Conservation (phyloP, 2,888 invertebrate genomes). For the Parnassius mnemosyne region DNA sequence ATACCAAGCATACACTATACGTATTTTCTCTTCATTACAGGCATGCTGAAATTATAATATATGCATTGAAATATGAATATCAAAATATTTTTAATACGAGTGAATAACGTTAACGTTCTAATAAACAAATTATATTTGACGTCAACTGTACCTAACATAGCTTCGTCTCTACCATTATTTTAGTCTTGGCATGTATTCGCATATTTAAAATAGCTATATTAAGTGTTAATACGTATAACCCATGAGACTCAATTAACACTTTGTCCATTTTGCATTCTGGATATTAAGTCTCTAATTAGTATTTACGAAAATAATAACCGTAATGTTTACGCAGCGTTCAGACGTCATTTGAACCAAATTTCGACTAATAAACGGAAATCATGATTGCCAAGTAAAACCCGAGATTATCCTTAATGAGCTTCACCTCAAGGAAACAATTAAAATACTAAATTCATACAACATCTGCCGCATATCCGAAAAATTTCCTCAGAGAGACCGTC, state of each 20-base stretch:
- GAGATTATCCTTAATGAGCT: conserved; percentile 22
- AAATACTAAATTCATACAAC: conserved; percentile 4
- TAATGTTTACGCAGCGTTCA: conserved; percentile 30
- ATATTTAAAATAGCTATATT: conserved; percentile 17
- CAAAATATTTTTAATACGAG: neutral
- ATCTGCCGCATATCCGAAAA: conserved; percentile 6
- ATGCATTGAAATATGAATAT: no score
- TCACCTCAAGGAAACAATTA: conserved; percentile 28
- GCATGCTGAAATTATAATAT: neutral
- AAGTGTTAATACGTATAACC: neutral
- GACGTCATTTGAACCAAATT: conserved; percentile 37
- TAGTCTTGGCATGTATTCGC: neutral
- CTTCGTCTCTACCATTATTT: conserved; percentile 1
- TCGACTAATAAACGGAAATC: conserved; percentile 38
- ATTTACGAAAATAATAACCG: conserved; percentile 25
- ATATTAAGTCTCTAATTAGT: conserved; percentile 2
- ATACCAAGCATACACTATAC: neutral
- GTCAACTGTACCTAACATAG: no score
- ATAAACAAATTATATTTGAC: no score
- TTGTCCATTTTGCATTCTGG: neutral
- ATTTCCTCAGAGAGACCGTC: conserved; percentile 1
- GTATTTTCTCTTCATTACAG: neutral
- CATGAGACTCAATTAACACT: conserved; percentile 9
- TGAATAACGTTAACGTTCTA: no score
- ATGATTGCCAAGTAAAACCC: conserved; percentile 27